phyloP scores from a whole-genome alignment of 2,113 vertebrate genomes.

The Leucosticte australis region DNA sequence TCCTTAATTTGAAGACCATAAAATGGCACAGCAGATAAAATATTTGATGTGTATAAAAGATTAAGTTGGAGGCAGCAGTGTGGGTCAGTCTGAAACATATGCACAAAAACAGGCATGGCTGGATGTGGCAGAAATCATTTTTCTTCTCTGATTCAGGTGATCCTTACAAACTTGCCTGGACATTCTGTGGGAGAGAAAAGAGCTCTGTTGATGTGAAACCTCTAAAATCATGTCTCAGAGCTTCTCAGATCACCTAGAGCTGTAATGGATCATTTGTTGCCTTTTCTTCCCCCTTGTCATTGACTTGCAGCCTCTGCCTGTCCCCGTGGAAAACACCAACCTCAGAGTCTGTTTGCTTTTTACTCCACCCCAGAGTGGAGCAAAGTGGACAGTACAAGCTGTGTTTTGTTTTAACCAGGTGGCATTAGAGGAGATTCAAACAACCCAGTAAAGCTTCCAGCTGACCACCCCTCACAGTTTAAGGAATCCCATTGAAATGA shows the following conservation, averaged over 20 bases:
- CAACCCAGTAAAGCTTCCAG: not conserved
- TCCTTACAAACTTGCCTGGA: not conserved
- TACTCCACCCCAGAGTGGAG: not conserved
- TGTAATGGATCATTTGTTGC: not conserved
- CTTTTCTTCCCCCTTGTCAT: not conserved
- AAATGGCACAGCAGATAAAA: not conserved
- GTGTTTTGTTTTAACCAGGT: not conserved
- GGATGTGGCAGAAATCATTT: not conserved
- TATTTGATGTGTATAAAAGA: not conserved
- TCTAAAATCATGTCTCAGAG: not conserved
- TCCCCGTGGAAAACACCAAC: not conserved
- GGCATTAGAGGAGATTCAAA: not conserved
- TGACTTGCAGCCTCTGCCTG: not conserved
- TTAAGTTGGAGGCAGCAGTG: not conserved
- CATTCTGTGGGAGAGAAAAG: not conserved
- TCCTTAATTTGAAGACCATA: not conserved
- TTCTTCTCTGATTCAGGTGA: not conserved
- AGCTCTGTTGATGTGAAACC: not conserved
- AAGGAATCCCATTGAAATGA: not conserved
- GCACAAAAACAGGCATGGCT: not conserved
- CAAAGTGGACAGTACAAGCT: not conserved
- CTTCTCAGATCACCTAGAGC: not conserved
- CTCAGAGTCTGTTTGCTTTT: not conserved
- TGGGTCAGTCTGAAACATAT: not conserved
- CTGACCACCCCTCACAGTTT: not conserved